A percentile compares a stretch with the other conserved stretches of the same genome.
Conservation (phyloP, 2,888 invertebrate genomes). For the Syrphus vitripennis region DNA sequence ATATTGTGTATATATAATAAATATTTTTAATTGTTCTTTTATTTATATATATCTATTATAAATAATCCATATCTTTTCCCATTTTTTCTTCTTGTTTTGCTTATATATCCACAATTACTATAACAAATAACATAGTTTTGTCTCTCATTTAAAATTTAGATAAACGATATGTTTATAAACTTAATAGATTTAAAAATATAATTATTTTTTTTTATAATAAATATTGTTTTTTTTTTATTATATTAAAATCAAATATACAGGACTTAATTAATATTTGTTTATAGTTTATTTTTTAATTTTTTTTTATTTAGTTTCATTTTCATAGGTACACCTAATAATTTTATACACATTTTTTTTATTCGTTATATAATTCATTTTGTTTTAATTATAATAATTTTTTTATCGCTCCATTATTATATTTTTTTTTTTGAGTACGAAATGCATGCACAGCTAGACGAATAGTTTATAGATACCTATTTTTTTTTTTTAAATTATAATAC, state of each 20-base stretch:
- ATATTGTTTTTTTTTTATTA: conserved; percentile 24
- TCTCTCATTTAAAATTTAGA: conserved; percentile 70
- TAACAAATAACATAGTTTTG: conserved; percentile 68
- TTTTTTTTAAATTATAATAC: conserved; percentile 14
- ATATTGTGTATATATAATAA: conserved; percentile 34
- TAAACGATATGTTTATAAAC: conserved; percentile 71
- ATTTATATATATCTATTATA: conserved; percentile 38
- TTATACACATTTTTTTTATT: conserved; percentile 53
- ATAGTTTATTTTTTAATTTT: conserved; percentile 1
- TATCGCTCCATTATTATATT: conserved; percentile 24
- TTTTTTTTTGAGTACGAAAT: conserved; percentile 41
- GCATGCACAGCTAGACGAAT: conserved; percentile 51
- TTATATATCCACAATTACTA: conserved; percentile 49
- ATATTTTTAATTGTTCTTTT: conserved; percentile 14
- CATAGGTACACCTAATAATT: conserved; percentile 38
- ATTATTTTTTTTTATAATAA: neutral
- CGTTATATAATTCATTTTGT: neutral
- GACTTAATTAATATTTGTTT: conserved; percentile 32
- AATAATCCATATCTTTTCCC: conserved; percentile 41
- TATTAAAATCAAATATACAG: conserved; percentile 64
- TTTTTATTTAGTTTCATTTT: conserved; percentile 1
- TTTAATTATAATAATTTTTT: conserved; percentile 15
- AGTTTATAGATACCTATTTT: conserved; percentile 13
- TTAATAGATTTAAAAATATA: conserved; percentile 63
- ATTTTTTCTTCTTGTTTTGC: conserved; percentile 7